phyloP scores from a whole-genome alignment of 2,888 invertebrate species.

The Strigamia crassipes region DNA sequence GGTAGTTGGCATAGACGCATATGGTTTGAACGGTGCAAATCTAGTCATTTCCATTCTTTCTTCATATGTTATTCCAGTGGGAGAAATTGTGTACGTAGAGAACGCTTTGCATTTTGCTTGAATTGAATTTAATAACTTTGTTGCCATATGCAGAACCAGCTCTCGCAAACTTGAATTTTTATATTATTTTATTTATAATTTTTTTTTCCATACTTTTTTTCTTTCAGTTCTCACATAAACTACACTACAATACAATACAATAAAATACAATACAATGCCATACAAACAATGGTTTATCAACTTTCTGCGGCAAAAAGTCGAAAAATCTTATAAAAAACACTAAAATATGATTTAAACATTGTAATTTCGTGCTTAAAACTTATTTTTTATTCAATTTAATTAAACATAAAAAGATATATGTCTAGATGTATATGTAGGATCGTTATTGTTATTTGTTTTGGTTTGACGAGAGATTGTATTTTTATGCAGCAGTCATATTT shows the following conservation, averaged over 20 bases:
- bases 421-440: too few relatives aligned
- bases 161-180: neutral
- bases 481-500: too few relatives aligned
- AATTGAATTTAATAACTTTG: conserved; percentile 21
- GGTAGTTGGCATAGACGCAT: conserved; percentile 8
- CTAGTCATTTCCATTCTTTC: conserved; percentile 16
- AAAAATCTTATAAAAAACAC: too few relatives aligned
- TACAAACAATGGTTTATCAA: too few relatives aligned
- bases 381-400: too few relatives aligned
- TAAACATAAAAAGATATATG: too few relatives aligned
- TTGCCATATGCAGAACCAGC: neutral
- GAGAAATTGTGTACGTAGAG: conserved; percentile 12
- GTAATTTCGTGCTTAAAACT: too few relatives aligned
- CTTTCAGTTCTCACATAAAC: neutral
- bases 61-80: conserved; percentile 2
- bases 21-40: conserved; percentile 21
- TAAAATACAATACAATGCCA: too few relatives aligned
- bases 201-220: neutral
- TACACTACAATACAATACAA: neutral
- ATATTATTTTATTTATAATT: neutral
- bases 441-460: too few relatives aligned
- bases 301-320: too few relatives aligned
- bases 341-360: too few relatives aligned
- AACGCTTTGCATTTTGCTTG: conserved; percentile 15
- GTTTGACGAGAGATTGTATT: too few relatives aligned